Percentiles rank a stretch among this genome's conserved stretches.
Evolutionary conservation across 1,140 invertebrate species (phyloP).

Genomic region (Atopsyche davidsoni): DNA sequence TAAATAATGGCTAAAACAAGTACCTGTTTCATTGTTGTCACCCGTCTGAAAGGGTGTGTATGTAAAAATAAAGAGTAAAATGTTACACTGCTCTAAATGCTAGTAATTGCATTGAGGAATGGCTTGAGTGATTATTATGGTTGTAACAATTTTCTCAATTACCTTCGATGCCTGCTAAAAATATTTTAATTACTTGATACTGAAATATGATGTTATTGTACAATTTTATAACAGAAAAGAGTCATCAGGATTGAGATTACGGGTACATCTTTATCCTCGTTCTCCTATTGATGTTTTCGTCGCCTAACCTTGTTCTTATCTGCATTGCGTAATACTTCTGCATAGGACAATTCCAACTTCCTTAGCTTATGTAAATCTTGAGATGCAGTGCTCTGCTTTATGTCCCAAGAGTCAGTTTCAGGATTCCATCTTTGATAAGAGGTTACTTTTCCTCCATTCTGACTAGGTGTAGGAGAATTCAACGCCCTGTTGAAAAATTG

Average conservation of each 20-base stretch:
- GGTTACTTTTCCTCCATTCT: slow-evolving; percentile 43
- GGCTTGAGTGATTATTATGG: slow-evolving; percentile 19
- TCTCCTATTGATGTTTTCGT: slow-evolving; percentile 47
- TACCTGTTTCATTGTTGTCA: slow-evolving; percentile 12
- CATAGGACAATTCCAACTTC: slow-evolving; percentile 74
- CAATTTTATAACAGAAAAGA: too few relatives aligned
- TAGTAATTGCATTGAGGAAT: not conserved
- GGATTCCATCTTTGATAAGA: slow-evolving; percentile 47
- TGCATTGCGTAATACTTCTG: slow-evolving; percentile 68
- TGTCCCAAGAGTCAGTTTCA: slow-evolving; percentile 51
- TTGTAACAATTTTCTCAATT: too few relatives aligned
- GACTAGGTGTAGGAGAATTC: slow-evolving; percentile 48
- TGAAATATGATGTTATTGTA: too few relatives aligned
- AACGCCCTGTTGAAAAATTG: slow-evolving; percentile 58
- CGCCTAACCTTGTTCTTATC: slow-evolving; percentile 50
- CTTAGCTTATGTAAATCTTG: slow-evolving; percentile 74
- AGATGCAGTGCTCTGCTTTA: slow-evolving; percentile 66
- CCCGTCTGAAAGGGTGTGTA: too few relatives aligned
- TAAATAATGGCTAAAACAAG: slow-evolving; percentile 24
- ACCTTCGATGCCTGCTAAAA: too few relatives aligned
- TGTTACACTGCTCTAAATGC: too few relatives aligned
- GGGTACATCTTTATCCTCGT: too few relatives aligned
- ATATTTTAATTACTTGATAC: too few relatives aligned
- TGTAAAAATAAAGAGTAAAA: too few relatives aligned
- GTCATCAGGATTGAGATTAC: too few relatives aligned